Percentiles rank a stretch among this genome's conserved stretches.
These are phyloP conservation scores for Ahaetulla prasina DNA, from an alignment of 2,113 vertebrate genomes.

Conservation along the genomic window DNA sequence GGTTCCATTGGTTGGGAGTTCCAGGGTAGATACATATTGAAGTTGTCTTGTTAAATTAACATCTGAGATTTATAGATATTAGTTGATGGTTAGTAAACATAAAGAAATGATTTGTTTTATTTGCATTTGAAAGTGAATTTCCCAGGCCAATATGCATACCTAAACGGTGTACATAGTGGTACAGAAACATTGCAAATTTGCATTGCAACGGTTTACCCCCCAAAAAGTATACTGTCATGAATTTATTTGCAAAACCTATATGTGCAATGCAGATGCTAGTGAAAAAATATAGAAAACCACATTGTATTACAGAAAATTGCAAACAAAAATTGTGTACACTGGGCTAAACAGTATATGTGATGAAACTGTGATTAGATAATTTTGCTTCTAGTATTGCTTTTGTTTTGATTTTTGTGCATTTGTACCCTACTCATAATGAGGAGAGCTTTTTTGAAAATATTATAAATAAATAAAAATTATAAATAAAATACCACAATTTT, in stretches of 20 bases:
- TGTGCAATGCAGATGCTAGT: not conserved
- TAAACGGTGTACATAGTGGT: not conserved
- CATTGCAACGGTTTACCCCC: not conserved
- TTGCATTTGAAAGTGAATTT: not conserved
- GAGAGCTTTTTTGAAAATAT: not conserved
- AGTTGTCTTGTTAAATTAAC: not conserved
- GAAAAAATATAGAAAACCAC: not conserved
- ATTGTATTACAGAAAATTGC: not conserved
- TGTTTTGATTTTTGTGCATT: not conserved
- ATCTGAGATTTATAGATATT: not conserved
- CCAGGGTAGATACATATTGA: not conserved
- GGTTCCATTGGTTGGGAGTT: not conserved
- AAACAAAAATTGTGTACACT: not conserved
- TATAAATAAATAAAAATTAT: not conserved
- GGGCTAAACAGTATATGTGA: not conserved
- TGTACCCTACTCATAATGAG: not conserved
- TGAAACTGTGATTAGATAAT: not conserved
- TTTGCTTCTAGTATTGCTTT: not conserved
- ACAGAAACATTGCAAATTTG: not conserved
- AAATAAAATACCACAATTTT: not conserved
- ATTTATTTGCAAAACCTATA: not conserved
- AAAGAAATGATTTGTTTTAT: not conserved
- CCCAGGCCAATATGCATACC: not conserved
- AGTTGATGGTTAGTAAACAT: not conserved
- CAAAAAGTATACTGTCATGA: not conserved